These are phyloP conservation scores for Teleogryllus occipitalis DNA, from an alignment of 1,140 invertebrate genomes.

Conservation along the genomic window DNA sequence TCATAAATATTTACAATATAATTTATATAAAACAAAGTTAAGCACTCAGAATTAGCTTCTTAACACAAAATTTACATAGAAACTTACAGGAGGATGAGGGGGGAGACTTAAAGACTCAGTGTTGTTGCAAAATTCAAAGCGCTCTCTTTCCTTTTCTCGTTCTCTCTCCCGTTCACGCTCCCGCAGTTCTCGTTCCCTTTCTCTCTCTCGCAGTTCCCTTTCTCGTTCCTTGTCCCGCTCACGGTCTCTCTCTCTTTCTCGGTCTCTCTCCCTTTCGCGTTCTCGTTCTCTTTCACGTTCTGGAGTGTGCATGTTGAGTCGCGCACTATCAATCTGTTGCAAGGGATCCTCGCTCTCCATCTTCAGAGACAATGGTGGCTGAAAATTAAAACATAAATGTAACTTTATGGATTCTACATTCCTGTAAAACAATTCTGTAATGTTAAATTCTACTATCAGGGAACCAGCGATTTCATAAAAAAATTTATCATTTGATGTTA, in stretches of 20 bases:
- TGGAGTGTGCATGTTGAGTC: conserved; percentile 16
- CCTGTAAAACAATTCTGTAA: too few relatives aligned
- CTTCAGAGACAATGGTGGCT: conserved; percentile 19
- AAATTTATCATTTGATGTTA: too few relatives aligned
- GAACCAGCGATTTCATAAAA: too few relatives aligned
- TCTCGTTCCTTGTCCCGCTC: background rate
- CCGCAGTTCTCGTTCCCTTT: background rate
- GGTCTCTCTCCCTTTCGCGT: conserved; percentile 10
- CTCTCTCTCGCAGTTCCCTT: background rate
- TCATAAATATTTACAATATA: too few relatives aligned
- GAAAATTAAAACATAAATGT: background rate
- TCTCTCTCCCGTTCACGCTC: conserved; percentile 9
- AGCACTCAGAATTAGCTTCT: too few relatives aligned
- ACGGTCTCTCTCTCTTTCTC: conserved; percentile 11
- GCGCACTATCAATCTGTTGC: conserved; percentile 15
- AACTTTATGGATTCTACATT: too few relatives aligned
- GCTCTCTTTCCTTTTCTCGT: conserved; percentile 18
- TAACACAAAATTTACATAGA: background rate
- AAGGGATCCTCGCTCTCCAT: conserved; percentile 18
- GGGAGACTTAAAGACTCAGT: conserved; percentile 29
- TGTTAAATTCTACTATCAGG: too few relatives aligned
- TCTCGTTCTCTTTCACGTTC: conserved; percentile 14
- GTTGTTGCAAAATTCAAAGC: conserved; percentile 21
- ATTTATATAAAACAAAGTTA: too few relatives aligned
- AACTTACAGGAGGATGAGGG: conserved; percentile 30